A percentile compares a stretch with the other conserved stretches of the same genome.
Evolutionary conservation across 2,888 invertebrate genomes (phyloP).

Genomic region (Mallateleia sp.): DNA sequence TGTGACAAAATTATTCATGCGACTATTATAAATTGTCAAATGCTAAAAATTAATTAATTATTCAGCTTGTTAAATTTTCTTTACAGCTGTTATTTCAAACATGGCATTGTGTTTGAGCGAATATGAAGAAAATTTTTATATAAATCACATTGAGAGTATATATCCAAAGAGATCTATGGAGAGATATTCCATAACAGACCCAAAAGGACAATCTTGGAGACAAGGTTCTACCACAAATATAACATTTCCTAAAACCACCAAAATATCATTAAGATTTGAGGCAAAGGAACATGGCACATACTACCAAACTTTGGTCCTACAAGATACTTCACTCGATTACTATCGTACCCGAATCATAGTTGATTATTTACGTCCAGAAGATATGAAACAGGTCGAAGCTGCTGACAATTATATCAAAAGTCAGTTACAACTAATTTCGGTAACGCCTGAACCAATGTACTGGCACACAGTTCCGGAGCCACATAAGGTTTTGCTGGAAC

Average conservation of each 20-base stretch:
- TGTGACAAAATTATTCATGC: no score
- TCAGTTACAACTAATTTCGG: slow-evolving; percentile 54
- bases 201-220: slow-evolving; percentile 48
- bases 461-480: slow-evolving; percentile 57
- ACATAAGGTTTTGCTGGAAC: slow-evolving; percentile 54
- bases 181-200: slow-evolving; percentile 32
- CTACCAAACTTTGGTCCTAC: slow-evolving; percentile 53
- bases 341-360: slow-evolving; percentile 51
- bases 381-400: slow-evolving; percentile 51
- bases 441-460: slow-evolving; percentile 42
- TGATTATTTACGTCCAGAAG: slow-evolving; percentile 53
- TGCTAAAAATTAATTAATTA: no score
- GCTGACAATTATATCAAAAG: slow-evolving; percentile 47
- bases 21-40: no score
- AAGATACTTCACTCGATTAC: slow-evolving; percentile 43
- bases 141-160: no score
- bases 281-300: slow-evolving; percentile 54
- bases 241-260: slow-evolving; percentile 1
- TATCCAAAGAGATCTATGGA: no score
- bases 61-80: not conserved
- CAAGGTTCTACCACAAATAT: not conserved
- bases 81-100: slow-evolving; percentile 33
- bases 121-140: slow-evolving; percentile 46
- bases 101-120: slow-evolving; percentile 48
- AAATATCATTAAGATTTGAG: slow-evolving; percentile 17